phyloP scores from a whole-genome alignment of 1,140 invertebrate species.

The Nephila pilipes region DNA sequence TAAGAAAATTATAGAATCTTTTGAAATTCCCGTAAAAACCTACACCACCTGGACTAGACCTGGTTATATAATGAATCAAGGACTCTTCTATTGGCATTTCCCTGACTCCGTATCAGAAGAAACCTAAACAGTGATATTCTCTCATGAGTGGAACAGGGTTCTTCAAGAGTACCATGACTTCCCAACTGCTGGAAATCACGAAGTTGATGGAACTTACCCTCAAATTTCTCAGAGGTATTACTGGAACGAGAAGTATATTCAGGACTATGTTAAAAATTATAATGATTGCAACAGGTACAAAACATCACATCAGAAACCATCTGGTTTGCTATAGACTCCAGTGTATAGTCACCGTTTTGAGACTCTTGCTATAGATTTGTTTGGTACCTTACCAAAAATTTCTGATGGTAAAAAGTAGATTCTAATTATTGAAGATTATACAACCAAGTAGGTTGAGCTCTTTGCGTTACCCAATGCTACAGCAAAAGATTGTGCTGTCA shows the following conservation, averaged over 20 bases:
- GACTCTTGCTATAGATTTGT: conserved; percentile 10
- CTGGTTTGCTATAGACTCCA: conserved; percentile 1
- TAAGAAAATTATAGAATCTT: no score
- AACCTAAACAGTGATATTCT: not conserved
- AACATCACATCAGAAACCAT: not conserved
- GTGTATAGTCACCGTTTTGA: conserved; percentile 4
- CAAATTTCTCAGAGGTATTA: conserved; percentile 49
- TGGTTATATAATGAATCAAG: conserved; percentile 13
- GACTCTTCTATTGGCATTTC: not conserved
- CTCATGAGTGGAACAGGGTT: conserved; percentile 24
- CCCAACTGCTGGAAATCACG: conserved; percentile 62
- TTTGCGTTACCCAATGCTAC: conserved; percentile 24
- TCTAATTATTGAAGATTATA: conserved; percentile 22
- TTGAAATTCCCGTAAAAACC: not conserved
- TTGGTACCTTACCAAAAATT: not conserved
- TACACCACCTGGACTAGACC: not conserved
- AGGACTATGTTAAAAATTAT: conserved; percentile 45
- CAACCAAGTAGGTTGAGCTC: conserved; percentile 55
- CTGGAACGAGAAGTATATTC: conserved; percentile 31
- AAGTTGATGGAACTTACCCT: not conserved
- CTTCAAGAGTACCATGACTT: conserved; percentile 34
- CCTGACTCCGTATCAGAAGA: conserved; percentile 28
- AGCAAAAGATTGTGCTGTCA: not conserved
- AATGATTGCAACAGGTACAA: conserved; percentile 58
- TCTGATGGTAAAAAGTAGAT: not conserved